Percentiles rank a stretch among this genome's conserved stretches.
Conservation (phyloP, 2,797 vertebrate genomes). For the Clarias pachynema region DNA sequence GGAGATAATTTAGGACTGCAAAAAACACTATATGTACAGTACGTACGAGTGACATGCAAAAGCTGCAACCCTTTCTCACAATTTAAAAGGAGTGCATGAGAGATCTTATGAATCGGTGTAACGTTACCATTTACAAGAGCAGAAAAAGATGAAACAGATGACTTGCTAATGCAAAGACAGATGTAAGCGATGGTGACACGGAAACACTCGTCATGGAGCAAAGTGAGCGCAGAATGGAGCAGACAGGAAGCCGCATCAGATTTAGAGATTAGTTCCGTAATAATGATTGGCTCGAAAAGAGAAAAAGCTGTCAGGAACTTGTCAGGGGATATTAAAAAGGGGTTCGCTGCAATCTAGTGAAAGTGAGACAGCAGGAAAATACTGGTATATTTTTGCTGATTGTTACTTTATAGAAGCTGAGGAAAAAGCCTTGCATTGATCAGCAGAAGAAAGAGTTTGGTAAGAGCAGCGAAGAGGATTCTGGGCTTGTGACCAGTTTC, state of each 20-base stretch:
- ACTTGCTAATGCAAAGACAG: background rate
- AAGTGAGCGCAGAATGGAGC: background rate
- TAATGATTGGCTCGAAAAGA: background rate
- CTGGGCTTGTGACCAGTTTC: slow-evolving; percentile 5
- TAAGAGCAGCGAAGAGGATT: slow-evolving; percentile 12
- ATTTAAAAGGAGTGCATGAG: background rate
- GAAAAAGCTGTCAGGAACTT: slow-evolving; percentile 1
- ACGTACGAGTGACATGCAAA: background rate
- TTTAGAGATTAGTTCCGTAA: slow-evolving; percentile 4
- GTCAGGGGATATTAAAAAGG: background rate
- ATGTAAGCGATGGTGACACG: background rate
- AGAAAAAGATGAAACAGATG: background rate
- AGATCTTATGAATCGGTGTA: background rate
- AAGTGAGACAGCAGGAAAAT: background rate
- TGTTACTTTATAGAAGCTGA: background rate
- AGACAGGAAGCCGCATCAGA: slow-evolving; percentile 5
- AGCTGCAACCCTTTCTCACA: background rate
- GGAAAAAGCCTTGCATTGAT: slow-evolving; percentile 5
- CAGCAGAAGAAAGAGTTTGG: background rate
- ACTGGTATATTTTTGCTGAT: slow-evolving; percentile 4
- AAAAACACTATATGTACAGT: too few species aligned
- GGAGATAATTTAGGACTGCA: background rate
- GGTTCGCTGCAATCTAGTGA: background rate
- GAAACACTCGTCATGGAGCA: background rate
- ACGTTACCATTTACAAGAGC: background rate